Base-by-base conservation (phyloP, 2,797 vertebrate genomes). In the Characodon lateralis region DNA sequence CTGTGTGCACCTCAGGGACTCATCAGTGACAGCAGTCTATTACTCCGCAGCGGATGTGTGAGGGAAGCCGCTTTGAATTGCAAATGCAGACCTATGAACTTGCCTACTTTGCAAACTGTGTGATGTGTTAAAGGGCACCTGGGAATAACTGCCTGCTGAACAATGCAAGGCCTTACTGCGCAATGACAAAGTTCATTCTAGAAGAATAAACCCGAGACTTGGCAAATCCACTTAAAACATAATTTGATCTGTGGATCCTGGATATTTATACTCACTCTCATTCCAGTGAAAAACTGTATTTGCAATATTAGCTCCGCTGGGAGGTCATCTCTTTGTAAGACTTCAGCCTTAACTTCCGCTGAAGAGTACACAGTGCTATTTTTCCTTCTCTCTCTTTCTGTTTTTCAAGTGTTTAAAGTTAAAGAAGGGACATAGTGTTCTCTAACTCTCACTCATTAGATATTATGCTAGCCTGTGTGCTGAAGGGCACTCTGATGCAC, bases 21-120 rank as follows among this genome's bases (percentile, higher is more conserved):
- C 82, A 87, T 92, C 92, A 93, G 70, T 91, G 92, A 92, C 90
- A 91, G 79, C 65, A 88, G 89, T 92, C 89, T 91, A 88, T 93
- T 93, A 87, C 91, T 85, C 85, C 71, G 76, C 61, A 79, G 89
- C 79, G 46, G 75, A 74, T 43, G 26, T 66, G 77, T 61, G 71
- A 65, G 77, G 74, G 72, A 76, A 51, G 86, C 82, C 86, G 79
- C 80, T 90, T 75, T 92, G 91, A 90, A 91, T 92, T 93, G 86
- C 86, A 91, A 92, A 93, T 93, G 79, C 72, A 81, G 88, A 87
- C 77, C 79, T 85, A 83, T 77, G 71, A 72, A 82, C 79, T 89
- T 89, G 86, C 90, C 87, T 83, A 88, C 88, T 85, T 83, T 90
- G 89, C 91, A 92, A 90, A 93, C 83, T 82, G 82, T 71, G 68